A percentile compares a stretch with the other conserved stretches of the same genome.
Evolutionary conservation across 1,140 invertebrate genomes (phyloP).

Genomic region (Orchestia grillus): DNA sequence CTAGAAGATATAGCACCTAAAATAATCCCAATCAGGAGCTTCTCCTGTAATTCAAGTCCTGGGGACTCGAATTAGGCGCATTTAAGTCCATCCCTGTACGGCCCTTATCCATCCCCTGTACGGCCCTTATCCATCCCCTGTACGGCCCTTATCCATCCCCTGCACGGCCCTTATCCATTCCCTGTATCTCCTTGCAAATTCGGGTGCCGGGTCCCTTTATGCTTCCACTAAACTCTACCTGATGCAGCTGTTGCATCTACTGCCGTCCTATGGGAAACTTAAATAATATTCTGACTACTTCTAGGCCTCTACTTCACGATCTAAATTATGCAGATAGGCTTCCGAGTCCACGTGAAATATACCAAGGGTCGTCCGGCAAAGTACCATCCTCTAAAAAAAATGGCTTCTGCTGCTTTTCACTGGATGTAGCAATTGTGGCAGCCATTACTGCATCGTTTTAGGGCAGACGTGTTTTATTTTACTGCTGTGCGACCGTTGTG

Average conservation of each 20-base stretch:
- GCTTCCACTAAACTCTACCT: neutral
- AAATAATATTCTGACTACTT: neutral
- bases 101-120: too few relatives aligned
- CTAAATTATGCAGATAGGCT: neutral
- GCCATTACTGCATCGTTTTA: neutral
- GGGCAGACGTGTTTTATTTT: too few relatives aligned
- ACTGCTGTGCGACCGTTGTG: too few relatives aligned
- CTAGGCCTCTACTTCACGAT: neutral
- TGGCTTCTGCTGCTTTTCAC: neutral
- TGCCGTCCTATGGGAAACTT: neutral
- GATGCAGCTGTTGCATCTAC: neutral
- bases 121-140: too few relatives aligned
- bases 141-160: too few relatives aligned
- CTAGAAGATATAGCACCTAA: too few relatives aligned
- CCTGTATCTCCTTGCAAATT: neutral
- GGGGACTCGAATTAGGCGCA: too few relatives aligned
- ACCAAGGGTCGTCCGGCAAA: neutral
- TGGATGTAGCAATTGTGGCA: neutral
- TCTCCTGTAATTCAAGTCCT: too few relatives aligned
- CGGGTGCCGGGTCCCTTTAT: neutral
- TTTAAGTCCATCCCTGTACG: too few relatives aligned
- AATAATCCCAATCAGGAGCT: too few relatives aligned
- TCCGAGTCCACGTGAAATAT: neutral
- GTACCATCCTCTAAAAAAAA: neutral
- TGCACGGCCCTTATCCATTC: neutral